Evolutionary conservation across 2,113 vertebrate genomes (phyloP), one percentile per base, ranked within the genome.

Genomic region (Manacus vitellinus): DNA sequence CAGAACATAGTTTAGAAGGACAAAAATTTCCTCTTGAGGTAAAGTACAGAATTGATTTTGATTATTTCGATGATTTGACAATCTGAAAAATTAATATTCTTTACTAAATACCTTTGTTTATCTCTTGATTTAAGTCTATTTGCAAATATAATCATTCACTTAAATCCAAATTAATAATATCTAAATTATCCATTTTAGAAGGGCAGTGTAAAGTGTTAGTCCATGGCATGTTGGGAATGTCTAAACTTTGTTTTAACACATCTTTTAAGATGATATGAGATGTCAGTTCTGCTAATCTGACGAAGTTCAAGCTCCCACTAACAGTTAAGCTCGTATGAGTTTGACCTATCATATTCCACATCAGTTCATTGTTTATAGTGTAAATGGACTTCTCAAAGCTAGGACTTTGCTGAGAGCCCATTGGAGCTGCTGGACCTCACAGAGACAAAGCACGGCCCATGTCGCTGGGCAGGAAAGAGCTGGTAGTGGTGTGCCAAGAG

Each of bases 1-100:
- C 99, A 9, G 99, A 99, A 71, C 99, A 99, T 89, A 98, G 99
- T 86, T 97, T 99, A 94, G 98, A 99, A 93, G 99, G 99, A 93
- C 98, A 98, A 91, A 99, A 99, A 94, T 99, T 98, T 97, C 99
- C 99, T 51, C 98, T 99, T 68, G 99, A 99, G 99, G 99, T 99
- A 98, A 97, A 71, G 59, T 88, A 82, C 11, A 7, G 22, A 77
- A 23, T 61, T 31, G 27, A 76, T 87, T 62, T 93, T 39, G 27
- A 63, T 12, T 5, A 66, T 82, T 39, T 77, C 31, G 24, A 58
- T 8, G 12, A 30, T 85, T 22, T 62, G 56, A n/a, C 4, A 6
- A 92, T 94, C 41, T 93, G 66, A 23, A 23, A 47, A 86, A 70
- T 37, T 52, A 71, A 39, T 52, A n/a, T 54, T 88, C 75, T 81